These are phyloP conservation scores for Datnioides undecimradiatus DNA, from an alignment of 2,113 vertebrate genomes.

Conservation along the genomic window DNA sequence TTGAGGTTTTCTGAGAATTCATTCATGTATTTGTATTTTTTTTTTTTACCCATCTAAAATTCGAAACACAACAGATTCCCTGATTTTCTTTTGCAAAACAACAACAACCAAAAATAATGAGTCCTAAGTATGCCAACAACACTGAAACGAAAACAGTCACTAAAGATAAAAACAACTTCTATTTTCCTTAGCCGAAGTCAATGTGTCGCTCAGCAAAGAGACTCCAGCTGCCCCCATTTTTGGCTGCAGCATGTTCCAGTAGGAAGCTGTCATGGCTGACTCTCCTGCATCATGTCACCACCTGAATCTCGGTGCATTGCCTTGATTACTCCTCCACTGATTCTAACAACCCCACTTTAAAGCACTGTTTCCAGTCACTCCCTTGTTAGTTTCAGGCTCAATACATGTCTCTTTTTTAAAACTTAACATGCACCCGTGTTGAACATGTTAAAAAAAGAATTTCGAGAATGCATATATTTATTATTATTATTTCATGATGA, in stretches of 20 bases:
- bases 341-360: neutral
- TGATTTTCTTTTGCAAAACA: neutral
- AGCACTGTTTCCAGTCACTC: neutral
- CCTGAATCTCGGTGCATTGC: neutral
- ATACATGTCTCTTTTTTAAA: neutral
- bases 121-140: neutral
- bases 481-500: no score
- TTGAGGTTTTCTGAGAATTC: neutral
- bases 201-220: neutral
- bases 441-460: no score
- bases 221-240: neutral
- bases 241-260: neutral
- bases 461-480: no score
- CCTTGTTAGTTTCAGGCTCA: neutral
- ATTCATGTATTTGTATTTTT: neutral
- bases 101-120: conserved; percentile 14
- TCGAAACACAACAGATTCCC: neutral
- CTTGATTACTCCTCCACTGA: conserved; percentile 6
- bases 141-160: neutral
- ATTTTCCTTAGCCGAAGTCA: neutral
- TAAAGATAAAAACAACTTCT: neutral
- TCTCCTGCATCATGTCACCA: conserved; percentile 1
- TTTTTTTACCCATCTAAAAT: neutral
- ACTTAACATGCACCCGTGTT: neutral
- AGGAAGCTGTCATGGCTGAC: neutral